A percentile compares a stretch with the other conserved stretches of the same genome.
These are phyloP conservation scores for Cichlasoma orientale DNA, from an alignment of 2,797 vertebrate species.

Conservation along the genomic window DNA sequence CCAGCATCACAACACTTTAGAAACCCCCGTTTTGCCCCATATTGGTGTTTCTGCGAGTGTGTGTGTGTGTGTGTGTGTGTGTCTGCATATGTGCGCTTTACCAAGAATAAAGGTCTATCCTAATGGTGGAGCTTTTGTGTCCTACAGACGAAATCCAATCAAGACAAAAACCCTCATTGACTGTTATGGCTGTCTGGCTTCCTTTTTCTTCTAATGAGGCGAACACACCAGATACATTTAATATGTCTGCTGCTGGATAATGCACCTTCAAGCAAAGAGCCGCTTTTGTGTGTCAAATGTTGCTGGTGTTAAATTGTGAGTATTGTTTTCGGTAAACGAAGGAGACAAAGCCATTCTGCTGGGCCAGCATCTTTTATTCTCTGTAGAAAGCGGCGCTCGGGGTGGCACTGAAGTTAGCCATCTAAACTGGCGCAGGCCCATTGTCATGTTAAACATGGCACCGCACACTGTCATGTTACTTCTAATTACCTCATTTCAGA, in stretches of 20 bases:
- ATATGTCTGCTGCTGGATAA: slow-evolving; percentile 86
- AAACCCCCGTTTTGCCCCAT: slow-evolving; percentile 89
- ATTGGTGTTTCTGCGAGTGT: slow-evolving; percentile 67
- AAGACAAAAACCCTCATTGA: slow-evolving; percentile 95
- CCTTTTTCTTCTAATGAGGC: slow-evolving; percentile 81
- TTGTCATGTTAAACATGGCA: slow-evolving; percentile 82
- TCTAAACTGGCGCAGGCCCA: slow-evolving; percentile 65
- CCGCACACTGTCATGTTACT: slow-evolving; percentile 68
- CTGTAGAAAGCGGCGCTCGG: slow-evolving; percentile 58
- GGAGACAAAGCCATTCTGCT: slow-evolving; percentile 82
- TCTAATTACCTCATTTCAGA: slow-evolving; percentile 74
- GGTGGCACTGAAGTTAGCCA: slow-evolving; percentile 68
- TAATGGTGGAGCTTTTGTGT: slow-evolving; percentile 98
- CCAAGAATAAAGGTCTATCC: slow-evolving; percentile 95
- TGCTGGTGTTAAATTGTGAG: slow-evolving; percentile 87
- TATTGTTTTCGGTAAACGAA: slow-evolving; percentile 89
- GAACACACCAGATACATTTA: slow-evolving; percentile 93
- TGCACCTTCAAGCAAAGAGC: slow-evolving; percentile 86
- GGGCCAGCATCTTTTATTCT: slow-evolving; percentile 77
- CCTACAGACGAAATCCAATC: slow-evolving; percentile 98
- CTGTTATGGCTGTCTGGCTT: slow-evolving; percentile 92
- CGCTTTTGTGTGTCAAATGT: slow-evolving; percentile 84
- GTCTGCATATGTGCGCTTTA: slow-evolving; percentile 36
- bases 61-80: not conserved
- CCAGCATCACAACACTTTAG: slow-evolving; percentile 99